phyloP scores from a whole-genome alignment of 1,140 invertebrate genomes.

The Cataglyphis hispanica region DNA sequence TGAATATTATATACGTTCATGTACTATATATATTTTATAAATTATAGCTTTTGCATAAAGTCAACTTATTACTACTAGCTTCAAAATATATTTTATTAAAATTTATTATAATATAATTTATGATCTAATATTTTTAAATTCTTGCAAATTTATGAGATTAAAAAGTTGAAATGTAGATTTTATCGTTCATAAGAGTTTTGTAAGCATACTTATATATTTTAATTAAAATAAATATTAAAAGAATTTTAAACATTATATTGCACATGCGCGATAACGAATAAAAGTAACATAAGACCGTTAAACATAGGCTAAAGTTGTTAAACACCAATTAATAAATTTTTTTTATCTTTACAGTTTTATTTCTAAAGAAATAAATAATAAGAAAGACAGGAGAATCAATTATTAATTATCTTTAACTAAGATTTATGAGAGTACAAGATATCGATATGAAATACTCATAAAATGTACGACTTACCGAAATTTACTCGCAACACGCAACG shows the following conservation, averaged over 20 bases:
- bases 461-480: background rate
- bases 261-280: too few relatives aligned
- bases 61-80: background rate
- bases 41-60: background rate
- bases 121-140: background rate
- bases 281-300: too few relatives aligned
- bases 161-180: background rate
- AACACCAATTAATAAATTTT: background rate
- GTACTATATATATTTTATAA: background rate
- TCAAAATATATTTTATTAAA: background rate
- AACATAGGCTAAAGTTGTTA: background rate
- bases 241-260: background rate
- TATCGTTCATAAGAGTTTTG: background rate
- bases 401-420: constrained; percentile 1
- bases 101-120: constrained; percentile 17
- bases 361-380: background rate
- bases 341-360: background rate
- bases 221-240: background rate
- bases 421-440: background rate
- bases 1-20: background rate
- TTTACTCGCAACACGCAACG: background rate
- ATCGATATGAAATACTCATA: background rate
- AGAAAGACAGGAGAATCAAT: background rate
- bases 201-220: background rate
- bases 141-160: background rate